Percentiles rank a stretch among this genome's conserved stretches.
Conservation (phyloP, 1,140 invertebrate species). For the Cyclina sinensis region DNA sequence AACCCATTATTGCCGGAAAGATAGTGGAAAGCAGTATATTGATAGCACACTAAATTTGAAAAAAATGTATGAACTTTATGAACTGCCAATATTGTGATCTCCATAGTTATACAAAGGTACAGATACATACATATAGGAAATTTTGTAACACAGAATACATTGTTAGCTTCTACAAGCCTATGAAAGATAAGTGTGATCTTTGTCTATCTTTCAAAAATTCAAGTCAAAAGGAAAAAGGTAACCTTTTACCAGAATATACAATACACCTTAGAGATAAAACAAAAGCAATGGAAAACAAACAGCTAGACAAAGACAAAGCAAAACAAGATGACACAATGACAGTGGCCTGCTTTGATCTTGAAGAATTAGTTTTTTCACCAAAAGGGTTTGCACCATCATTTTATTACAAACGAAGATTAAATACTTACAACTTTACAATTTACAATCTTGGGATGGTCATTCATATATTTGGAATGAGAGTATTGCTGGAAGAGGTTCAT, state of each 20-base stretch:
- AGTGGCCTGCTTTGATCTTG: constrained; percentile 43
- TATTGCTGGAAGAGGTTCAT: neutral
- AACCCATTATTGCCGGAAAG: constrained; percentile 46
- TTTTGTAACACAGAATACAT: constrained; percentile 29
- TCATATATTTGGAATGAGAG: neutral
- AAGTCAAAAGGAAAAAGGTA: neutral
- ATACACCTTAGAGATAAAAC: constrained; percentile 12
- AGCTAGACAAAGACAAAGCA: constrained; percentile 15
- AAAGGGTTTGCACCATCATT: constrained; percentile 16
- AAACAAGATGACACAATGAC: neutral
- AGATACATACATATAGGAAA: constrained; percentile 2
- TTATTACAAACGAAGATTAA: constrained; percentile 55
- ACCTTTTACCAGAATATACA: neutral
- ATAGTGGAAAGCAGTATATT: constrained; percentile 27
- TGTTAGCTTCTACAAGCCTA: constrained; percentile 18
- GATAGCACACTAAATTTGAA: neutral
- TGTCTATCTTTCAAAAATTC: constrained; percentile 18
- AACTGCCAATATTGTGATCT: neutral
- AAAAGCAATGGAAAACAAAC: constrained; percentile 9
- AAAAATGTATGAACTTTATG: constrained; percentile 36
- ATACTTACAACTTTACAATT: constrained; percentile 41
- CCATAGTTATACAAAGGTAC: neutral
- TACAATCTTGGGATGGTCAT: constrained; percentile 43
- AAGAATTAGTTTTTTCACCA: constrained; percentile 36
- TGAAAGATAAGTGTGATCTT: constrained; percentile 42